phyloP scores from a whole-genome alignment of 2,797 vertebrate genomes.

The Loris lydekkerianus region DNA sequence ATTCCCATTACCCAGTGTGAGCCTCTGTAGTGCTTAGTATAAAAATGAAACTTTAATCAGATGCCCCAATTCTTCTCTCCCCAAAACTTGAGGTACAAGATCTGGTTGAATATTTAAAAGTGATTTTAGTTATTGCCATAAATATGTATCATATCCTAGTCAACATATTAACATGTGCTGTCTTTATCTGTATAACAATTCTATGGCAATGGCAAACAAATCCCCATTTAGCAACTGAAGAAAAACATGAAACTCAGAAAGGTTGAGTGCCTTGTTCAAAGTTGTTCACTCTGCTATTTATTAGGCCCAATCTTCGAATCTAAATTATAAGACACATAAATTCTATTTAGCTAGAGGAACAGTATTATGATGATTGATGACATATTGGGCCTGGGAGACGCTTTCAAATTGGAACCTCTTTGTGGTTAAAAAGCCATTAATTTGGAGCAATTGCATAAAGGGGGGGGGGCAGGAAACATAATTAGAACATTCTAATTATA shows the following conservation, averaged over 20 bases:
- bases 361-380: neutral
- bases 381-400: neutral
- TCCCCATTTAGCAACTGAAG: neutral
- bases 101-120: neutral
- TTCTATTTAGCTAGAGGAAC: neutral
- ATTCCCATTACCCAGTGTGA: neutral
- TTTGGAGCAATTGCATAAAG: neutral
- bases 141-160: neutral
- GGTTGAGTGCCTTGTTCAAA: neutral
- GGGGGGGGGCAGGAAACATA: neutral
- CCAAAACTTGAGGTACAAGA: neutral
- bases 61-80: neutral
- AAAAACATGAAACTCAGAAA: neutral
- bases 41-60: neutral
- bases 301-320: neutral
- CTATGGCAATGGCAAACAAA: neutral
- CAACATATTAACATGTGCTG: neutral
- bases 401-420: neutral
- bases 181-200: neutral
- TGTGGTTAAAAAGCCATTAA: neutral
- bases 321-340: neutral
- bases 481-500: neutral
- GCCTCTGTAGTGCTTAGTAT: neutral
- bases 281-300: neutral
- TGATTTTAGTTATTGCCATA: neutral